phyloP scores from a whole-genome alignment of 1,140 invertebrate genomes.

The Muscidifurax raptorellus region DNA sequence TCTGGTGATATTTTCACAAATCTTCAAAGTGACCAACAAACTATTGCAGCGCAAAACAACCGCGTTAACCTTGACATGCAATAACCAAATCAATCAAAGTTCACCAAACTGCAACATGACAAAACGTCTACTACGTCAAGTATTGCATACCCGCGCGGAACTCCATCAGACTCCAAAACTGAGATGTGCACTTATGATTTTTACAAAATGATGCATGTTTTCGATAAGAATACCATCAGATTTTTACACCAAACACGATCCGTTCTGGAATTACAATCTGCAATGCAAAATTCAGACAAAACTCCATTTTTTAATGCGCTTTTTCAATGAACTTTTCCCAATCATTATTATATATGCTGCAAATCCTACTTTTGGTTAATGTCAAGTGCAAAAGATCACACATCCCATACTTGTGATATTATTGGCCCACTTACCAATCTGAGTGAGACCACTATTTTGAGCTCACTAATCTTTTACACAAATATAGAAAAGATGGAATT shows the following conservation, averaged over 20 bases:
- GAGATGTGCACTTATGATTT: constrained; percentile 52
- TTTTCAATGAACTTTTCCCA: background rate
- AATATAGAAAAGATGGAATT: constrained; percentile 48
- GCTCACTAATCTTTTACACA: constrained; percentile 51
- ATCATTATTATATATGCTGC: background rate
- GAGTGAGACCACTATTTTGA: constrained; percentile 43
- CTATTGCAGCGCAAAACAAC: background rate
- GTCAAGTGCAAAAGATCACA: constrained; percentile 36
- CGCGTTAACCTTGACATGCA: background rate
- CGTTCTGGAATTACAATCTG: constrained; percentile 62
- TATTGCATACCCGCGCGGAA: constrained; percentile 29
- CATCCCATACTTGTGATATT: constrained; percentile 2
- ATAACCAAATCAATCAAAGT: constrained; percentile 7
- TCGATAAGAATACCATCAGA: constrained; percentile 64
- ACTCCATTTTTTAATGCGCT: constrained; percentile 26
- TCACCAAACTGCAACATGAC: background rate
- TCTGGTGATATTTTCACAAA: background rate
- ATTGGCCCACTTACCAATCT: constrained; percentile 54
- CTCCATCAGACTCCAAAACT: constrained; percentile 52
- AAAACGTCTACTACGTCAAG: constrained; percentile 32
- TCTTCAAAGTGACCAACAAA: background rate
- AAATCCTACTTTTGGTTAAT: constrained; percentile 20
- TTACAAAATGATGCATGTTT: constrained; percentile 66
- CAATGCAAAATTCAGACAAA: constrained; percentile 53
- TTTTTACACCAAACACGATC: constrained; percentile 62